Evolutionary conservation across 2,888 invertebrate genomes (phyloP), one percentile per base, ranked within the genome.

Genomic region (Drosophila diplacantha): DNA sequence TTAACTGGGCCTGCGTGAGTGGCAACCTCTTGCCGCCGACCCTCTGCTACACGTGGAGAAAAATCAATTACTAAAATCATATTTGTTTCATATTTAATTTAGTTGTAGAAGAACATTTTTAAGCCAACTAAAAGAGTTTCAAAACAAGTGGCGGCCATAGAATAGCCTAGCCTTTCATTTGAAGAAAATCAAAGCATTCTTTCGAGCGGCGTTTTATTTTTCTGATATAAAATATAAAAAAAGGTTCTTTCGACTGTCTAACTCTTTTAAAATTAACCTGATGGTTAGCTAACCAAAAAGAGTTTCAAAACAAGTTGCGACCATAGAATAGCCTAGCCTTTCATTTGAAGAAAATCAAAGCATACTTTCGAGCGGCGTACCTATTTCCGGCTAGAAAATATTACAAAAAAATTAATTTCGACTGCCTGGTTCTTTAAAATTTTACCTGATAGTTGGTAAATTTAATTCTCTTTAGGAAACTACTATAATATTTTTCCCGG

Each of bases 1-100:
- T 83, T 79, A 78, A 81, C 79, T 80, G 82, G 82, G 79, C 76
- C 83, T 80, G 82, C 83, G 81, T 79, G 81, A 81, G 83, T 83
- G 75, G 73, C 81, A 80, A 61, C 69, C 63, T 63, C 67, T 69
- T 49, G 44, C 67, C 55, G 16, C 34, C 18, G 35, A n/a, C 43
- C 56, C 52, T 12, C 31, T 26, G 3, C 6, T 44, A 12, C 58
- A 47, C 51, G 6, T 11, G 8, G 3, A 37, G 20, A 57, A 41
- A 57, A 56, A 22, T n/a, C 5, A 3, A 12, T 4, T 14, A 50
- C 5, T 14, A 9, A 14, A 12, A 37, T 18, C 16, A 2, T n/a
- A n/a, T n/a, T n/a, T n/a, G n/a, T 22, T 6, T 6, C 6, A 11
- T 5, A 29, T 29, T 4, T 4, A 29, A 9, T 29, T 9, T 2